Conservation (phyloP, 2,888 invertebrate species). For the Hedychridium roseum region DNA sequence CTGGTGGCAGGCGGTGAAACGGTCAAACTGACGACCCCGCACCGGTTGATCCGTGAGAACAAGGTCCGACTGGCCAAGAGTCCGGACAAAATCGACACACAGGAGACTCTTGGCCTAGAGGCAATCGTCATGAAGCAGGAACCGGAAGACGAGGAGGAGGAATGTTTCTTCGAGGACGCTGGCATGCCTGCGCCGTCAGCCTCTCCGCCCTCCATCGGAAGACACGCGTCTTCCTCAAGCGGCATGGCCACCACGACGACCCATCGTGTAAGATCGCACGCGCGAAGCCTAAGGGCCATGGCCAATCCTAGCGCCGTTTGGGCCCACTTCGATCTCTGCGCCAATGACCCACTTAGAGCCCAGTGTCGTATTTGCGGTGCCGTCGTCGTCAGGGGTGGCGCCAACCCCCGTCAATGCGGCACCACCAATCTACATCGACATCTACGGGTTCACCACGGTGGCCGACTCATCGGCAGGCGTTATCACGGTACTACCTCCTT, state of each 20-base stretch:
- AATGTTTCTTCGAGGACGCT: conserved; percentile 49
- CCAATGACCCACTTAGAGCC: conserved; percentile 58
- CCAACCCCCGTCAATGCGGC: conserved; percentile 61
- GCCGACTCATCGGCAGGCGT: conserved; percentile 58
- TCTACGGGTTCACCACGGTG: conserved; percentile 60
- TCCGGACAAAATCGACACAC: not conserved
- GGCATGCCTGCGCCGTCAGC: conserved; percentile 31
- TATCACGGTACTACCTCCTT: conserved; percentile 52
- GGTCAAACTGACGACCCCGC: conserved; percentile 33
- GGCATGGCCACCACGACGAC: too few relatives aligned
- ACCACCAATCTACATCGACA: conserved; percentile 62
- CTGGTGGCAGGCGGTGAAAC: conserved; percentile 35
- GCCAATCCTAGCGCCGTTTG: conserved; percentile 62
- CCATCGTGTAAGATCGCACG: conserved; percentile 56
- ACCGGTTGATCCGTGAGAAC: conserved; percentile 16
- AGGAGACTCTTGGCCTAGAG: conserved; percentile 19
- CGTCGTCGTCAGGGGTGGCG: conserved; percentile 60
- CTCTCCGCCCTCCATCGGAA: too few relatives aligned
- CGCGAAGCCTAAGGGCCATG: conserved; percentile 59
- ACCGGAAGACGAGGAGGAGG: conserved; percentile 56
- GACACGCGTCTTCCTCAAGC: conserved; percentile 9
- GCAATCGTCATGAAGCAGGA: conserved; percentile 54
- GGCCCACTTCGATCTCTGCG: conserved; percentile 61
- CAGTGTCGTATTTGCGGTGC: conserved; percentile 61
- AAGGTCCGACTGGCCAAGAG: not conserved